Percentiles rank a stretch among this genome's conserved stretches.
phyloP scores from a whole-genome alignment of 1,140 invertebrate species.

The Trachelipus rathkii region DNA sequence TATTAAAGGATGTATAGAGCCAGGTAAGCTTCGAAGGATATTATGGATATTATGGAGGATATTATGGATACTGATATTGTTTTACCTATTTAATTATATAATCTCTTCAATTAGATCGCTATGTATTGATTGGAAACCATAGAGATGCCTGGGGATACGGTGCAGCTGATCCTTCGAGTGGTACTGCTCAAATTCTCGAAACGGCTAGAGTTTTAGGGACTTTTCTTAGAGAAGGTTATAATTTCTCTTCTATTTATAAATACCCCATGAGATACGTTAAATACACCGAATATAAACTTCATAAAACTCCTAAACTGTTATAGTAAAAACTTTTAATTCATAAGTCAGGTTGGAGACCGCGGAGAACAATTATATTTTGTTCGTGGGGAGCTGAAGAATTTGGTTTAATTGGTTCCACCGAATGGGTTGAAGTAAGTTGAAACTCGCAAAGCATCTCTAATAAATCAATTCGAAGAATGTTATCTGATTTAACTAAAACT shows the following conservation, averaged over 20 bases:
- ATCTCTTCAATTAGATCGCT: conserved; percentile 47
- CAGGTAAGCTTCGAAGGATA: conserved; percentile 25
- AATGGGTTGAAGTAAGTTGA: conserved; percentile 43
- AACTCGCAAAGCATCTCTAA: too few relatives aligned
- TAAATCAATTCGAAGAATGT: too few relatives aligned
- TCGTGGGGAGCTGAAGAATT: conserved; percentile 48
- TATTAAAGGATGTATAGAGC: conserved; percentile 46
- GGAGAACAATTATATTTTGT: conserved; percentile 54
- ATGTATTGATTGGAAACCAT: conserved; percentile 60
- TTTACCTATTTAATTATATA: too few relatives aligned
- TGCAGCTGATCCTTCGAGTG: conserved; percentile 58
- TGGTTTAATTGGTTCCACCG: conserved; percentile 47
- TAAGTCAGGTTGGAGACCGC: conserved; percentile 52
- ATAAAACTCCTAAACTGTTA: too few relatives aligned
- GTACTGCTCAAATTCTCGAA: conserved; percentile 55
- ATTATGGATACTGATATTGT: too few relatives aligned
- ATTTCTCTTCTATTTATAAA: too few relatives aligned
- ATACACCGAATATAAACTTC: too few relatives aligned
- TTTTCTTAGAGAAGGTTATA: too few relatives aligned
- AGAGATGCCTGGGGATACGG: conserved; percentile 60
- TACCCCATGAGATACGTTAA: too few relatives aligned
- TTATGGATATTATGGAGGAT: too few relatives aligned
- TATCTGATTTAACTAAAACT: too few relatives aligned
- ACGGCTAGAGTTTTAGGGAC: conserved; percentile 31
- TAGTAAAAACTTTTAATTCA: neutral